Evolutionary conservation across 2,113 vertebrate species (phyloP).

Genomic region (Pangasianodon gigas): DNA sequence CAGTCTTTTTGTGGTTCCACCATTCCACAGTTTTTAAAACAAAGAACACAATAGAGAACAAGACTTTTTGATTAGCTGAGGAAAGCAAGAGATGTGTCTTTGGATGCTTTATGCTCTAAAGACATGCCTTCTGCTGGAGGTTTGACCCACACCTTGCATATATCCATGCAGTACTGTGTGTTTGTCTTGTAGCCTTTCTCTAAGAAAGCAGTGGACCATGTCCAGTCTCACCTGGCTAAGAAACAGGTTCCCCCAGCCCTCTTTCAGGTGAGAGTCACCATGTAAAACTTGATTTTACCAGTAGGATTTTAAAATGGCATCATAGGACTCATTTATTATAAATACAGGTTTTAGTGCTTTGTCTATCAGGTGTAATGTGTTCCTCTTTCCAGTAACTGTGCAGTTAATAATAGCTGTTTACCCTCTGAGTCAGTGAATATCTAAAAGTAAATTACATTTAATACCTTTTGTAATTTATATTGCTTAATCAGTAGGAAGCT

Average conservation of each 20-base stretch:
- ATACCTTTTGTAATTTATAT: not conserved
- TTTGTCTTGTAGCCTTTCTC: slow-evolving; percentile 85
- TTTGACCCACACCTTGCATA: slow-evolving; percentile 10
- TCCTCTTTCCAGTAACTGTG: not conserved
- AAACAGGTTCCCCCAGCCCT: slow-evolving; percentile 89
- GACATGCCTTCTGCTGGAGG: not conserved
- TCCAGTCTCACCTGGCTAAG: slow-evolving; percentile 90
- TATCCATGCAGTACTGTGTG: not conserved
- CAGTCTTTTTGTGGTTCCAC: not conserved
- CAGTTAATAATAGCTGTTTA: not conserved
- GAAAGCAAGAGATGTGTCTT: not conserved
- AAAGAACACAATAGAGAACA: too few relatives aligned
- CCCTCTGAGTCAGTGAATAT: not conserved
- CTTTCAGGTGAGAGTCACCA: slow-evolving; percentile 84
- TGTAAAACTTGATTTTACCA: not conserved
- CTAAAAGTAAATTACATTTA: not conserved
- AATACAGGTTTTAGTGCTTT: not conserved
- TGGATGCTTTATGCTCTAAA: not conserved
- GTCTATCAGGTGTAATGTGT: not conserved
- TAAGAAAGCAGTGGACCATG: slow-evolving; percentile 92
- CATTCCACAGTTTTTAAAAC: not conserved
- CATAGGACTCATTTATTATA: not conserved
- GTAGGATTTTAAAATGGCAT: not conserved
- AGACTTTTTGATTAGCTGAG: not conserved
- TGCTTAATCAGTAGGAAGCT: not conserved